phyloP scores from a whole-genome alignment of 2,888 invertebrate genomes.

The Crocallis elinguaria region DNA sequence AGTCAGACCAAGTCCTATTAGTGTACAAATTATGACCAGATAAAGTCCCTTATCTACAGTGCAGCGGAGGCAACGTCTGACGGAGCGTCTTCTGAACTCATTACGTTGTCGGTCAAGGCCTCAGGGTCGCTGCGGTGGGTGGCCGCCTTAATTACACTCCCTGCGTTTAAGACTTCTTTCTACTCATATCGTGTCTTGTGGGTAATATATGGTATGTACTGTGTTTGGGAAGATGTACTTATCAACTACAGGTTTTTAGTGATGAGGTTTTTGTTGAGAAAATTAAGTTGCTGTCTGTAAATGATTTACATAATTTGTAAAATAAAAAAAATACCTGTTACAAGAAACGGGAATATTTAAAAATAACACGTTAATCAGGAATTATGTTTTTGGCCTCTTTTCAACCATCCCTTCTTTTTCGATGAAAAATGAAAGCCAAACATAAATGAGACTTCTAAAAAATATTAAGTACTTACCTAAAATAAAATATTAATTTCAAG shows the following conservation, averaged over 20 bases:
- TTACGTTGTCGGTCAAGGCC: conserved; percentile 55
- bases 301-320: background rate
- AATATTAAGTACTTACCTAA: no score
- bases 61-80: conserved; percentile 1
- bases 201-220: background rate
- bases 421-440: no score
- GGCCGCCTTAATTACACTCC: conserved; percentile 83
- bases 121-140: conserved; percentile 81
- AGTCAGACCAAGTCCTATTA: no score
- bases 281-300: no score
- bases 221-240: background rate
- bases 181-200: background rate
- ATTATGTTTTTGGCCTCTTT: no score
- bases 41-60: conserved; percentile 2
- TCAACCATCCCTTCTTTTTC: no score
- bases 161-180: conserved; percentile 65
- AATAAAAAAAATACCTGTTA: no score
- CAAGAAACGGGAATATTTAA: no score
- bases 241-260: background rate
- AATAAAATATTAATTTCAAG: no score
- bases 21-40: no score
- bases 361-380: no score
- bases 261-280: background rate
- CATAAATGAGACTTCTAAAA: no score
- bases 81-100: conserved; percentile 19